Conservation (phyloP, 2,888 invertebrate genomes). For the Drosophila borealis region DNA sequence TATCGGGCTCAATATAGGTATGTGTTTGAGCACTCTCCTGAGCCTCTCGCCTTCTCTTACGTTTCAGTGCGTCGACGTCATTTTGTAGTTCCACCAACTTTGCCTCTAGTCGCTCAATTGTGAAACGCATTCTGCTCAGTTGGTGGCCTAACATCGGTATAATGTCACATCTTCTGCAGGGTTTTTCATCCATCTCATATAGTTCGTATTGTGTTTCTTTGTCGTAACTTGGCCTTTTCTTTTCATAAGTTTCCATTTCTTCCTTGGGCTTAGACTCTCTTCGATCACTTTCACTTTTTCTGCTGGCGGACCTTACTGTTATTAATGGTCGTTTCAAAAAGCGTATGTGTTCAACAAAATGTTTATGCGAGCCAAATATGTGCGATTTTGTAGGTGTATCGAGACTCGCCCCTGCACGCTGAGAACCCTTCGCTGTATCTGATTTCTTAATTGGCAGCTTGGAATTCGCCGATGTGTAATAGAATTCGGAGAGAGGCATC, state of each 20-base stretch:
- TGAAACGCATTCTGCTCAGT: neutral
- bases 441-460: neutral
- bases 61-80: neutral
- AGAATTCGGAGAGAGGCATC: neutral
- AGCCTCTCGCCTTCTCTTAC: accelerated
- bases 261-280: too few relatives aligned
- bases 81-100: neutral
- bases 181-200: neutral
- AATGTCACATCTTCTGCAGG: neutral
- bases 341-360: neutral
- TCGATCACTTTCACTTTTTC: neutral
- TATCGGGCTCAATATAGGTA: too few relatives aligned
- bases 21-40: neutral
- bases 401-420: neutral
- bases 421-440: neutral
- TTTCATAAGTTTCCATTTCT: neutral
- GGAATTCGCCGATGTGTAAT: neutral
- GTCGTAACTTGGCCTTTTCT: neutral
- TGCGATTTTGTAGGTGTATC: neutral
- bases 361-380: neutral
- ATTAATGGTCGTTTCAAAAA: neutral
- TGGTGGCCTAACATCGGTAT: neutral
- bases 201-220: neutral
- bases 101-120: constrained; percentile 4
- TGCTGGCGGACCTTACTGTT: neutral